Base-by-base conservation (phyloP, 2,888 invertebrate genomes). In the Harpagoxenus sublaevis region DNA sequence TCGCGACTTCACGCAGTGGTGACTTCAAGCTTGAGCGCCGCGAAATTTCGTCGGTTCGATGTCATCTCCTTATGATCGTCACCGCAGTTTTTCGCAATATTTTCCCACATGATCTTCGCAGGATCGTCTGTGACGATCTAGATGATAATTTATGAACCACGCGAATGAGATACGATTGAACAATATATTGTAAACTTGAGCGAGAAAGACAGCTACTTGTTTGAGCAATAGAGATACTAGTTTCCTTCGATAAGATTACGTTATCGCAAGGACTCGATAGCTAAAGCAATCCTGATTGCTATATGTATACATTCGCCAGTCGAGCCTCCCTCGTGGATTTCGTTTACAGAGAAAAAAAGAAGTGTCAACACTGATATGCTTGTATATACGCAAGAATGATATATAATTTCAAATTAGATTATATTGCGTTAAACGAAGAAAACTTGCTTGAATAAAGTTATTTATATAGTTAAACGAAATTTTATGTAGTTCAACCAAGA, bases 201-300 rank as follows among this genome's bases (percentile, higher is more conserved):
- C 9, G 15, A 78, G 42, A 68, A 28, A 15, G 23, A 35, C n/a
- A 3, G 63, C 9, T 2, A 9, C 42, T 45, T 63, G 18, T 55
- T 28, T 63, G 8, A 48, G 4, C 60, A 28, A 42, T 31, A 8
- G 12, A 45, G 3, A 28, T 63, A 53, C 51, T 31, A 48, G 8
- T 3, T 42, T n/a, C 18, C 39, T 12, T 45, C n/a, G 39, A 77
- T 66, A 77, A 77, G 66, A 77, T 77, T 65, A 39, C 18, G 23
- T 66, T 77, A 53, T 65, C 53, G 9, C 18, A 15, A 74, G n/a
- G 18, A 74, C 42, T 45, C 31, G 28, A 45, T 28, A 77, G 23
- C 4, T 68, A 55, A 68, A 42, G 12, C 18, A 65, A 77, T 53
- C 39, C 6, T 28, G 10, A 53, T 77, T 53, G 39, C 23, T 15